Percentiles rank a stretch among this genome's conserved stretches.
These are phyloP conservation scores for Pteropus alecto DNA, from an alignment of 2,113 vertebrate species.

Conservation along the genomic window DNA sequence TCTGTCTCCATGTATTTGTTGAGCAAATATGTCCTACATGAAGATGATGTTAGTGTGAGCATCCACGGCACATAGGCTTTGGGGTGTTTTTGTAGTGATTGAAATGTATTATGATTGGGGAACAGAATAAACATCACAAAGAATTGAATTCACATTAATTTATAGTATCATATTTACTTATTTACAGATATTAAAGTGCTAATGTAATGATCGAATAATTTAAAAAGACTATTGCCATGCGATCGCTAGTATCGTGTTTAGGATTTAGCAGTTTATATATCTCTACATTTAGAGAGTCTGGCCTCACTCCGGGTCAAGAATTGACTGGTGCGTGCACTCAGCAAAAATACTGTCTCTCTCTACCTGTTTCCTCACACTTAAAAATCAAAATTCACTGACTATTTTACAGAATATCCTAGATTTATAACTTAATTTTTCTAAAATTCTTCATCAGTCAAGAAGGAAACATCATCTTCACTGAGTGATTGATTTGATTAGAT, in stretches of 20 bases:
- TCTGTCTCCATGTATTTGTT: background rate
- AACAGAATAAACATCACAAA: background rate
- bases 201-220: background rate
- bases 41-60: background rate
- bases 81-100: background rate
- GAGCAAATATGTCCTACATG: background rate
- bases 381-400: background rate
- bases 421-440: background rate
- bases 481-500: background rate
- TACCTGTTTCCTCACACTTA: background rate
- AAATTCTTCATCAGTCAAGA: background rate
- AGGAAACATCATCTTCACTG: background rate
- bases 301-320: background rate
- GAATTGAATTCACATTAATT: background rate
- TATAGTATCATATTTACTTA: background rate
- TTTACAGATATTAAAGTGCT: background rate
- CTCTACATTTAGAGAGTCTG: too few species aligned
- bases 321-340: background rate
- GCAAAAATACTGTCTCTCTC: background rate
- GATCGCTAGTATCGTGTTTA: background rate
- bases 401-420: background rate
- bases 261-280: background rate
- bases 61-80: background rate
- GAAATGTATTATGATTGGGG: background rate
- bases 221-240: background rate